Evolutionary conservation across 2,888 invertebrate species (phyloP), one percentile per base, ranked within the genome.

Genomic region (Abrostola tripartita): DNA sequence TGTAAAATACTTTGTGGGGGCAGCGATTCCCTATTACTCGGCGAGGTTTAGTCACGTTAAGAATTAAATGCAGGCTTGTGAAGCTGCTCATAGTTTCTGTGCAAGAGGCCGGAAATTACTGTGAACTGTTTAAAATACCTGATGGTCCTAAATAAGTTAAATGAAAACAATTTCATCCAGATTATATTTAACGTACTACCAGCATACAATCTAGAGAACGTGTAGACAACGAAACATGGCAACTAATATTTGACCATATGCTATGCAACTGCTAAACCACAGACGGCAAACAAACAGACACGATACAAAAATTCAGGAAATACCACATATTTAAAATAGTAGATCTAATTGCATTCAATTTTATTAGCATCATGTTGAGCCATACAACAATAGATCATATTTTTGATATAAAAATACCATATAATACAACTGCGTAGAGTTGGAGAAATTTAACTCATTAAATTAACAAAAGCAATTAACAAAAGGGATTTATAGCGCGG

Each of bases 1-100:
- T 49, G 41, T 62, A 54, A 60, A 63, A 73, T 53, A 57, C 63
- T 67, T 58, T 57, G 53, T 57, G 35, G 49, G 53, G 47, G 14
- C 40, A 10, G 42, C 9, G 24, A 8, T 52, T 60, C 14, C 49
- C 50, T 61, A 41, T 35, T 49, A 49, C 44, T 71, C 59, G 50
- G 52, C 37, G 11, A 14, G 41, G n/a, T 50, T 36, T 5, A 10
- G 50, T 35, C 11, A 36, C 35, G 50, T 47, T 47, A 47, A 47
- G 8, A 24, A 24, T 9, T 24, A 47, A 24, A 10, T 47, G 44
- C 44, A 47, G 1, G 44, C 44, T 47, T 47, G 14, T 10, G 5
- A 14, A 47, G 44, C 14, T 47, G 10, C 24, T 14, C 24, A 24
- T 24, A 47, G 14, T 14, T 14, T 47, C 24, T 14, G 10, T 47